Evolutionary conservation across 2,888 invertebrate genomes (phyloP), one percentile per base, ranked within the genome.

Genomic region (Habroteleia sp.): DNA sequence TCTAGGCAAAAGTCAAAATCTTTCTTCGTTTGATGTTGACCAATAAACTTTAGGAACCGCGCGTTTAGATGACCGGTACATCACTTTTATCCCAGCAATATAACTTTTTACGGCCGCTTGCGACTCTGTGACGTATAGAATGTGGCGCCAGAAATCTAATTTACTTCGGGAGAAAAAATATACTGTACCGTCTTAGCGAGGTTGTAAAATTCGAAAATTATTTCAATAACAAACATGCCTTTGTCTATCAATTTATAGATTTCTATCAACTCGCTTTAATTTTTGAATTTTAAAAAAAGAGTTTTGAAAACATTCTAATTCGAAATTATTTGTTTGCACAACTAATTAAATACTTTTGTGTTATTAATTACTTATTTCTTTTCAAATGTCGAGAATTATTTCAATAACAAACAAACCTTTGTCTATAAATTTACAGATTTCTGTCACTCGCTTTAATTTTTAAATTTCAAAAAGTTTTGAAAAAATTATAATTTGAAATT

Each of bases 71-170:
- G 69, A 63, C 65, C 63, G 54, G 74, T 56, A 50, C 62, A 44
- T 80, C 80, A 81, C 79, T 86, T 65, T 84, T 85, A 83, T 86
- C 81, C 80, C 79, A 80, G 86, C 84, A 85, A 82, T 87, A 87
- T 86, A 87, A 87, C 81, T 84, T 78, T 87, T 86, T 85, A 87
- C 84, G 83, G 66, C 79, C 69, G 74, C 63, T 72, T 68, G 78
- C 81, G 80, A 85, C 82, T 81, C 82, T 80, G 82, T 82, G 82
- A 80, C 79, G 76, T 27, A 8, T 74, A 80, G 80, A 78, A 46
- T 52, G 65, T 81, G 84, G 84, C 82, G 82, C 82, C 84, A 83
- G 80, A 79, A 71, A 71, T 71, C 71, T 72, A 77, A 76, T 77
- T 75, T 71, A 68, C 66, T 54, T 33, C 8, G 2, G n/a, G 16